Evolutionary conservation across 2,797 vertebrate genomes (phyloP).

Genomic region (Myripristis murdjan): DNA sequence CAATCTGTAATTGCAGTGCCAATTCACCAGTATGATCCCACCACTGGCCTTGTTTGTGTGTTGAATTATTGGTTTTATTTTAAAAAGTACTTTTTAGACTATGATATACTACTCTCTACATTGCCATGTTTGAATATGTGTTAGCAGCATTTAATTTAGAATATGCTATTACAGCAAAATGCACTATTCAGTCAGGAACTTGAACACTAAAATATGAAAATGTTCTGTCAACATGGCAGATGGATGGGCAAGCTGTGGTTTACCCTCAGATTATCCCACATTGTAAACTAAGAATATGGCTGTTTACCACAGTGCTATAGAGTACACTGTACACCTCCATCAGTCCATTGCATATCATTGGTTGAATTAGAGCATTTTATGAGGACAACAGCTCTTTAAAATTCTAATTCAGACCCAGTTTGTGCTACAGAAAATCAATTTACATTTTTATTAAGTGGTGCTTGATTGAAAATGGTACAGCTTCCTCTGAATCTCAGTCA

Average conservation of each 20-base stretch:
- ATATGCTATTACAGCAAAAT: no score
- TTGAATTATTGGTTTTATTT: neutral
- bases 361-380: constrained; percentile 38
- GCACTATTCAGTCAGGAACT: no score
- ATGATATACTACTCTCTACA: no score
- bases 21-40: no score
- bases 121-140: no score
- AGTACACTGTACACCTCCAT: neutral
- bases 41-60: no score
- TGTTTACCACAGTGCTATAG: constrained; percentile 20
- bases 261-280: neutral
- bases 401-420: constrained; percentile 31
- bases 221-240: neutral
- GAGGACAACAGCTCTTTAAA: constrained; percentile 41
- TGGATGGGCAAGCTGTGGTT: neutral
- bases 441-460: constrained; percentile 69
- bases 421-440: constrained; percentile 60
- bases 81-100: neutral
- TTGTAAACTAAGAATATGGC: neutral
- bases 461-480: constrained; percentile 59
- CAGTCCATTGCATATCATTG: constrained; percentile 35
- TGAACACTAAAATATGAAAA: neutral
- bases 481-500: constrained; percentile 53
- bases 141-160: no score
- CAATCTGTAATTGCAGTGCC: no score